These are phyloP conservation scores for Poeciliopsis turneri DNA, from an alignment of 2,797 vertebrate species.

Conservation along the genomic window DNA sequence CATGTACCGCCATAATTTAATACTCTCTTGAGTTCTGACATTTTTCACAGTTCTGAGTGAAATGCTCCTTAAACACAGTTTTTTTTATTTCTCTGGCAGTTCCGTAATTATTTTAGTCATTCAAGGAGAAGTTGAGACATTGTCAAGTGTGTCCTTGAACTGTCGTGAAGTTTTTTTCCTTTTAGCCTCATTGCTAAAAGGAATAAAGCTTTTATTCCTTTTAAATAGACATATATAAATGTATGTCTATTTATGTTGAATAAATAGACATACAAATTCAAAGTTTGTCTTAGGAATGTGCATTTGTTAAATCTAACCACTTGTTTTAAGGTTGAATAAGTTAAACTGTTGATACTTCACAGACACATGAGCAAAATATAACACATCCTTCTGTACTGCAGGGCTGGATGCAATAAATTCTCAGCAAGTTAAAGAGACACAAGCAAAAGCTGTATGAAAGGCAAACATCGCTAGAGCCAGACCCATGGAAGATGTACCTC, in stretches of 20 bases:
- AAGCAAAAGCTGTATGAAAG: conserved; percentile 13
- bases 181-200: background rate
- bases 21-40: background rate
- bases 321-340: background rate
- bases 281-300: background rate
- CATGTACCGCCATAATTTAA: background rate
- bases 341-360: background rate
- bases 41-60: background rate
- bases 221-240: too few species aligned
- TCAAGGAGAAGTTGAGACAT: background rate
- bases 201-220: too few species aligned
- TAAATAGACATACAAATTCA: background rate
- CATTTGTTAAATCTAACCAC: background rate
- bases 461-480: conserved; percentile 25
- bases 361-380: conserved; percentile 8
- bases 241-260: too few species aligned
- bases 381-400: conserved; percentile 1
- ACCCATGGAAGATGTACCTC: conserved; percentile 85
- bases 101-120: background rate
- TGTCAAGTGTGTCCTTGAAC: background rate
- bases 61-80: background rate
- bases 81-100: background rate
- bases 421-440: conserved; percentile 12
- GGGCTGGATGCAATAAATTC: background rate
- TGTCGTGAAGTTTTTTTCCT: background rate